phyloP scores from a whole-genome alignment of 2,113 vertebrate species.

The Cnemophilus loriae region DNA sequence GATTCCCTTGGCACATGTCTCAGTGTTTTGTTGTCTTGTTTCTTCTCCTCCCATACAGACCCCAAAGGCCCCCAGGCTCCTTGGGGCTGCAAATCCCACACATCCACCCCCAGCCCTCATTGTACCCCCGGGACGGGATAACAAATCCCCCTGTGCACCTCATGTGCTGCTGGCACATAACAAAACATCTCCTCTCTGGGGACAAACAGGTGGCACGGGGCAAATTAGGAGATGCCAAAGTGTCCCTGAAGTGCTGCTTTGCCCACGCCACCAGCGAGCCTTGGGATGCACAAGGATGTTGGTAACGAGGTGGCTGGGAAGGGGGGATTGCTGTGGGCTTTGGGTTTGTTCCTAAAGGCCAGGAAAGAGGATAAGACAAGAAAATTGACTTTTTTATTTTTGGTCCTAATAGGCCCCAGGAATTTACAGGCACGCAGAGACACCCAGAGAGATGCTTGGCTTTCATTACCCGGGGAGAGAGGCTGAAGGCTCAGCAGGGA shows the following conservation, averaged over 20 bases:
- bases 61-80: neutral
- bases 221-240: constrained; percentile 58
- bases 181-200: constrained; percentile 66
- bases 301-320: neutral
- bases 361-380: neutral
- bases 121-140: constrained; percentile 5
- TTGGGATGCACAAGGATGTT: neutral
- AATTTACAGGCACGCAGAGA: constrained; percentile 2
- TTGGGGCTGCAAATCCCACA: neutral
- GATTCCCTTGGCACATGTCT: neutral
- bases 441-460: neutral
- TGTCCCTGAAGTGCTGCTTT: neutral
- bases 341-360: neutral
- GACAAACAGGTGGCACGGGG: constrained; percentile 31
- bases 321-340: neutral
- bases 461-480: neutral
- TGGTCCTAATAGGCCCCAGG: neutral
- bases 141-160: constrained; percentile 18
- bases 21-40: neutral
- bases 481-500: neutral
- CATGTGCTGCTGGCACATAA: constrained; percentile 17
- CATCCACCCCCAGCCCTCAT: fast-evolving
- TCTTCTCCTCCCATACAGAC: neutral
- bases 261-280: fast-evolving
- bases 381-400: neutral